Conservation (phyloP, 1,140 invertebrate species). For the Panagrolaimus sp. region DNA sequence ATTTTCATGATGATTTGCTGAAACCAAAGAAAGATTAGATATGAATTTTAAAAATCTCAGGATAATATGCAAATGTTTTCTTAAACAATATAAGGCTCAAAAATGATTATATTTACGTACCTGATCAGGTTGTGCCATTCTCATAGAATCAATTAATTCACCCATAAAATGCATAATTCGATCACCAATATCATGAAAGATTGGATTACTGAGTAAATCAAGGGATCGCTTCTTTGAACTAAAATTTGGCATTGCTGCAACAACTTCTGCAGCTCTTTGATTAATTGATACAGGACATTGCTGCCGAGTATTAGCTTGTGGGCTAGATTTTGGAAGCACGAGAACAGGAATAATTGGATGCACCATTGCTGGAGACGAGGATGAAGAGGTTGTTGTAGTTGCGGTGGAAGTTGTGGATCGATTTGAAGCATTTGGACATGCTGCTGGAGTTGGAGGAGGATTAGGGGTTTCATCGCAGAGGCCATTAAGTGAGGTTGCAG, state of each 20-base stretch:
- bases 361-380: not conserved
- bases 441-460: not conserved
- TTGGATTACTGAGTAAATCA: slow-evolving; percentile 25
- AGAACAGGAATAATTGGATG: not conserved
- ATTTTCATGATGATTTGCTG: slow-evolving; percentile 23
- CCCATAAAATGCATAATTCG: slow-evolving; percentile 28
- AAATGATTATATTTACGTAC: slow-evolving; percentile 13
- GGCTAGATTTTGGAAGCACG: not conserved
- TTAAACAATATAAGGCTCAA: too few species aligned
- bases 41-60: too few species aligned
- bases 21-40: not conserved
- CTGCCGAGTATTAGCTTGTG: not conserved
- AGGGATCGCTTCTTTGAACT: slow-evolving; percentile 21
- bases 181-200: slow-evolving; percentile 27
- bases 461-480: not conserved
- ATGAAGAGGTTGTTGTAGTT: not conserved
- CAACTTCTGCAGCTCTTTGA: slow-evolving; percentile 14
- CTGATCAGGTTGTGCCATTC: slow-evolving; percentile 21
- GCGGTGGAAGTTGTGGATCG: slow-evolving; percentile 9
- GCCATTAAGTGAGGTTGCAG: not conserved
- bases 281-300: slow-evolving; percentile 12
- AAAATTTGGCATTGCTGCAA: slow-evolving; percentile 15
- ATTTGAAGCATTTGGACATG: slow-evolving; percentile 9
- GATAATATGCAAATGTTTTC: slow-evolving; percentile 24
- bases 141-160: slow-evolving; percentile 31